Conservation (phyloP, 2,113 vertebrate genomes). For the Corydoras maculifer region DNA sequence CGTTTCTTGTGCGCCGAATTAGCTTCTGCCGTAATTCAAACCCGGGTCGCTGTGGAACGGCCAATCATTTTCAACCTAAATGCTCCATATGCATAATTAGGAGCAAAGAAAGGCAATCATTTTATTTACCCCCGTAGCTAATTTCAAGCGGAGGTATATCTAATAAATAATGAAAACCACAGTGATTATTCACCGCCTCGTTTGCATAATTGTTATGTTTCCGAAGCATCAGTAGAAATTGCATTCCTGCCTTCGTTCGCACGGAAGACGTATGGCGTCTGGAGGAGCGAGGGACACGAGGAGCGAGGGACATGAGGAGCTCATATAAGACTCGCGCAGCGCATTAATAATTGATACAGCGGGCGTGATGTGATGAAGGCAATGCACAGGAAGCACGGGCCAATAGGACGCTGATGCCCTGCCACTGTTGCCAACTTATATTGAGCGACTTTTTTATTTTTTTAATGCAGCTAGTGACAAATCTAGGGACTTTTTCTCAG, state of each 20-base stretch:
- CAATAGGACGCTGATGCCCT: conserved; percentile 3
- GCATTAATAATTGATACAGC: conserved; percentile 61
- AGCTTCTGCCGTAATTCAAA: conserved; percentile 60
- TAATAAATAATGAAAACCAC: conserved; percentile 73
- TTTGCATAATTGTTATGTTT: conserved; percentile 74
- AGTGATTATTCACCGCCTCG: conserved; percentile 67
- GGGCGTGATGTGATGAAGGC: conserved; percentile 49
- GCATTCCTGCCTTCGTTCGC: conserved; percentile 55
- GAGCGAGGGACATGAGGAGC: conserved; percentile 40
- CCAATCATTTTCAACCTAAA: conserved; percentile 66
- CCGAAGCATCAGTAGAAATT: conserved; percentile 63
- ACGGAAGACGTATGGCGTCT: conserved; percentile 15
- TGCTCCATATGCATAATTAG: conserved; percentile 70
- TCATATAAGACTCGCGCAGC: conserved; percentile 52
- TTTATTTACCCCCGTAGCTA: conserved; percentile 65
- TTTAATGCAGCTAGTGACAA: no score
- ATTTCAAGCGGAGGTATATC: conserved; percentile 65
- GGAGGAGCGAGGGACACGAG: conserved; percentile 27
- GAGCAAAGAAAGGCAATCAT: conserved; percentile 55
- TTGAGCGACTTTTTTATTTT: no score
- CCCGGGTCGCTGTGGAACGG: conserved; percentile 66
- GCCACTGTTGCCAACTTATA: no score
- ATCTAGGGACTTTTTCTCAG: no score
- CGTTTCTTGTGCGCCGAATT: conserved; percentile 64
- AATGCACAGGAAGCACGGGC: conserved; percentile 9